Evolutionary conservation across 2,113 vertebrate species (phyloP), one percentile per base, ranked within the genome.

Genomic region (Anthoscopus minutus): DNA sequence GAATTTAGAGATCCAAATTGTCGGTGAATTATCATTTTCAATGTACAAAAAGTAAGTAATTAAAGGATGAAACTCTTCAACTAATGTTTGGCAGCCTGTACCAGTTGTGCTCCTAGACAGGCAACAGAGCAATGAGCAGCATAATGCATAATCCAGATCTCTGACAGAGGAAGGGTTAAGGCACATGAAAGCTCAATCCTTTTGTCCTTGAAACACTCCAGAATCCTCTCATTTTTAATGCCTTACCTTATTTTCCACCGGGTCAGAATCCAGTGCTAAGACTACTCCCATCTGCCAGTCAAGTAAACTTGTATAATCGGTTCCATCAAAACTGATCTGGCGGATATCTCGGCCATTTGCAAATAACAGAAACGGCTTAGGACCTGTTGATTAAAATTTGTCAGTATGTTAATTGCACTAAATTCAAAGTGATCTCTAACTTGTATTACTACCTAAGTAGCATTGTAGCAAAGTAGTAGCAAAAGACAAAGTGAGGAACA

Each of bases 181-280:
- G 69, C 89, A 71, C 70, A 45, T 56, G 89, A 93, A 81, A 80
- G 79, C 74, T 88, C 88, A 93, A 95, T 87, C 86, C 70, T 74
- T 96, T 81, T 95, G 88, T 96, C 93, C 94, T 97, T 92, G 86
- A 35, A 89, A 72, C 80, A 94, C 83, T 94, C 82, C 40, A 84
- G 94, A 87, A 90, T 95, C 95, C 96, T 86, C 92, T 94, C 83
- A 71, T 89, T 54, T 77, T 94, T 88, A 95, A 96, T 97, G 50
- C 74, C 97, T 97, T 97, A 99, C 99, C 96, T 98, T 98, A 82
- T 98, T 98, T 95, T 98, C 98, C 77, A 99, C 98, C 0, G 99
- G 99, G 94, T 99, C 99, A 83, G 98, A 98, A 95, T 99, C 99
- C 87, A 99, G 92, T 56, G 99, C 98, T 95, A 98, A 96, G 87